Base-by-base conservation (phyloP, 2,888 invertebrate species). In the Clistopyga incitator region DNA sequence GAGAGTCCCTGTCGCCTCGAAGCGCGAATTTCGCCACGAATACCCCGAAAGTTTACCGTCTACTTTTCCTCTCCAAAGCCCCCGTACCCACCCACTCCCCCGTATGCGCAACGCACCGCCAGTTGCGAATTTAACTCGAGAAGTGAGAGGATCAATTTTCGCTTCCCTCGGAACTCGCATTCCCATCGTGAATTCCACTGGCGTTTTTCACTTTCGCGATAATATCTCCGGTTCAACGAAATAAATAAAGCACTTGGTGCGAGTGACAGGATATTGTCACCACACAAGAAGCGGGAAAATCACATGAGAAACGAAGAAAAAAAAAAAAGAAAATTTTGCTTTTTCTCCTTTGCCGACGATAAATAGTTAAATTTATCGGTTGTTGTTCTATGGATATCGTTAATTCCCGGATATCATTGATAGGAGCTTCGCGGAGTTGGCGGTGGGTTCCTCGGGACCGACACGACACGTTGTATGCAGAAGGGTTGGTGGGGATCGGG, bases 81-180 rank as follows among this genome's bases (percentile, higher is more conserved):
- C 92, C 93, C 91, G 92, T 93, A n/a, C n/a, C n/a, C n/a, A n/a
- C 91, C 92, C 92, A 92, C 23, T 15, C 20, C 67, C 47, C 71
- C 74, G 59, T 90, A 70, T 79, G 61, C 70, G 72, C 59, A 75
- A 75, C 84, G 82, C 64, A 72, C 75, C 59, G 74, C 72, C 52
- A 54, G 74, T 29, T 29, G 74, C 61, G 47, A 61, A 61, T 56
- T 42, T 25, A 34, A 34, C 59, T 47, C 47, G 23, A 15, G 13
- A 25, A 45, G 54, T 20, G 56, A 25, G 72, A 56, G 59, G 47
- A 25, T 59, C 72, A 61, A 72, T 74, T 47, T 47, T 38, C 59
- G 47, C 34, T 47, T 47, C 59, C 74, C 61, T 74, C 61, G 29
- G 54, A 59, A 18, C 45, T 54, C 29, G 72, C 20, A 61, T 74